phyloP scores from a whole-genome alignment of 2,797 vertebrate species.

The Sebastes nivosus region DNA sequence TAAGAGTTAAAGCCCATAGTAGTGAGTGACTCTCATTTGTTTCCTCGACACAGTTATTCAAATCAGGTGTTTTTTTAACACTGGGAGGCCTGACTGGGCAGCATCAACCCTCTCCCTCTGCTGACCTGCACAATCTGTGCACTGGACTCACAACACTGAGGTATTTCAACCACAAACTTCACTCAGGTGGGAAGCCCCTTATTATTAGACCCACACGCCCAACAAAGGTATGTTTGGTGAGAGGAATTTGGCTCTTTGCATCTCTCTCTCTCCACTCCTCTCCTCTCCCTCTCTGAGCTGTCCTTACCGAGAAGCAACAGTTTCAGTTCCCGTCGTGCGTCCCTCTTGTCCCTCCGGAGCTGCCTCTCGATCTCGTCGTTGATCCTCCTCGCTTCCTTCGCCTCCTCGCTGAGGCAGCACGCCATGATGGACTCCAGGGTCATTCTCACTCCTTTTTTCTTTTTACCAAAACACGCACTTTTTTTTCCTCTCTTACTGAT shows the following conservation, averaged over 20 bases:
- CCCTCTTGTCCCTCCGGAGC: conserved; percentile 92
- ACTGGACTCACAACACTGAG: conserved; percentile 28
- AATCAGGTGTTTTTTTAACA: conserved; percentile 52
- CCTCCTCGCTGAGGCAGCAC: conserved; percentile 97
- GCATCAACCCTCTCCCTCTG: conserved; percentile 10
- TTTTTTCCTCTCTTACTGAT: conserved; percentile 22
- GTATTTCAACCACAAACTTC: conserved; percentile 32
- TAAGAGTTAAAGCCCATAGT: neutral
- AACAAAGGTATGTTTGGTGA: conserved; percentile 12
- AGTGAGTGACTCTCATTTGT: conserved; percentile 12
- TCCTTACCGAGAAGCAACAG: conserved; percentile 92
- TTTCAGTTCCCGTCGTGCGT: conserved; percentile 92
- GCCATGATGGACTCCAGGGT: conserved; percentile 97
- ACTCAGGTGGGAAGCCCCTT: conserved; percentile 53
- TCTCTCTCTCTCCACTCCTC: neutral
- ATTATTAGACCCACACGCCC: neutral
- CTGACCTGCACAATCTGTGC: conserved; percentile 58
- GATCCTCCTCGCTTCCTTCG: conserved; percentile 93
- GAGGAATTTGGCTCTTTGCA: conserved; percentile 23
- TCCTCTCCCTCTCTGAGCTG: neutral
- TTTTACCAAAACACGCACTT: conserved; percentile 30
- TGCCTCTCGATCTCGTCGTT: conserved; percentile 96
- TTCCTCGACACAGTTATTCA: conserved; percentile 70
- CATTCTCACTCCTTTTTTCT: conserved; percentile 81
- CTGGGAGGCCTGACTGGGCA: conserved; percentile 15